Evolutionary conservation across 1,140 invertebrate species (phyloP).

Genomic region (Augochlora pura): DNA sequence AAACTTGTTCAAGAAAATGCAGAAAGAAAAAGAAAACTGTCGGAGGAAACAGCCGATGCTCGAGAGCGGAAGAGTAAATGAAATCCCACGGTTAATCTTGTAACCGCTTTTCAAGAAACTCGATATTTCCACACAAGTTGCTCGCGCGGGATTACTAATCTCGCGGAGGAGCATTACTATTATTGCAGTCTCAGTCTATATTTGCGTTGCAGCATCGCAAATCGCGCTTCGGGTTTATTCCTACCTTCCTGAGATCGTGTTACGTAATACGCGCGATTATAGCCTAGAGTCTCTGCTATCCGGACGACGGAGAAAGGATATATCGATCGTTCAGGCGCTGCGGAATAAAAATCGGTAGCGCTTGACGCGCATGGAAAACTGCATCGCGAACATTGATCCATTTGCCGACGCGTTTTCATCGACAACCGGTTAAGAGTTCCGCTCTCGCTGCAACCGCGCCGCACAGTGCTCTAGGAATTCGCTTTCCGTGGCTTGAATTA

Average conservation of each 20-base stretch:
- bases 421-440: too few species aligned
- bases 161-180: constrained; percentile 15
- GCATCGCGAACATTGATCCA: too few species aligned
- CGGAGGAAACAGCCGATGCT: too few species aligned
- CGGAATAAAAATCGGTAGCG: not conserved
- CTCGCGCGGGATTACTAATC: not conserved
- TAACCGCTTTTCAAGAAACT: not conserved
- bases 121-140: constrained; percentile 1
- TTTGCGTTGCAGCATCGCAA: constrained; percentile 1
- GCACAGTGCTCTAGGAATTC: too few species aligned
- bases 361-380: too few species aligned
- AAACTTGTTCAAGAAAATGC: too few species aligned
- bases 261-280: not conserved
- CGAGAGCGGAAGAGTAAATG: not conserved
- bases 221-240: constrained; percentile 16
- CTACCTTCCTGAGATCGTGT: constrained; percentile 17
- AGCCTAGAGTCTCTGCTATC: not conserved
- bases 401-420: too few species aligned
- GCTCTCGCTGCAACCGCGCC: too few species aligned
- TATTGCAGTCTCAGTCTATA: constrained; percentile 10
- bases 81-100: not conserved
- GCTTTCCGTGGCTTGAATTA: too few species aligned
- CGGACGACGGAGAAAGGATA: too few species aligned
- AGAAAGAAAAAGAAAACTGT: too few species aligned
- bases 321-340: too few species aligned